Conservation (phyloP, 2,113 vertebrate species). For the Actinemys pallida region DNA sequence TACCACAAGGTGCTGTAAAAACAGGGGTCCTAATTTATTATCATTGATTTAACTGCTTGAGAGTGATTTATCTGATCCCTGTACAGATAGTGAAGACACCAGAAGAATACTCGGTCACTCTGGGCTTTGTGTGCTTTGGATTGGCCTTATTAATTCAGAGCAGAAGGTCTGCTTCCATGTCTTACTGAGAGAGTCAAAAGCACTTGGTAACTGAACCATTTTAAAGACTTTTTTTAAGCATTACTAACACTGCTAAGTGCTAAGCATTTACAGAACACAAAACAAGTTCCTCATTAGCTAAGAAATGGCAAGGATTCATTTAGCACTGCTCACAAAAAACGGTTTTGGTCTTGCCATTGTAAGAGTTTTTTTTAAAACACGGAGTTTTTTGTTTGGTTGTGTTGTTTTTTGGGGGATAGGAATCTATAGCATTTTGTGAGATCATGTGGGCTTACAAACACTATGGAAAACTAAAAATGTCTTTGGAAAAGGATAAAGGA, state of each 20-base stretch:
- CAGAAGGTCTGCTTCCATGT: constrained; percentile 54
- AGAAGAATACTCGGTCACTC: constrained; percentile 76
- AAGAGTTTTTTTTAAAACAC: neutral
- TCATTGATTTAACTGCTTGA: constrained; percentile 79
- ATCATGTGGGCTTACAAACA: constrained; percentile 18
- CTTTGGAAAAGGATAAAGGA: constrained; percentile 39
- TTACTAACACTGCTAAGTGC: constrained; percentile 62
- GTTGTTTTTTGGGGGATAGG: neutral
- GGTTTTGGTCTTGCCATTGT: neutral
- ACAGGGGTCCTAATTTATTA: constrained; percentile 81
- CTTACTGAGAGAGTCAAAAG: constrained; percentile 54
- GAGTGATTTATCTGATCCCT: constrained; percentile 83
- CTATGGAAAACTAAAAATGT: constrained; percentile 39
- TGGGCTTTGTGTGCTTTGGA: constrained; percentile 68
- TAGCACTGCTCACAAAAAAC: constrained; percentile 22
- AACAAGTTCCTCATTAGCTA: constrained; percentile 55
- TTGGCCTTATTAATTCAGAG: constrained; percentile 78
- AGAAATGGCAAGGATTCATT: constrained; percentile 31
- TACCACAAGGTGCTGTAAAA: constrained; percentile 71
- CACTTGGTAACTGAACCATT: constrained; percentile 53
- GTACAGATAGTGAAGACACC: constrained; percentile 74
- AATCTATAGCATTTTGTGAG: constrained; percentile 34
- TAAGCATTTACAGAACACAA: constrained; percentile 52
- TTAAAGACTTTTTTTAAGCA: constrained; percentile 26
- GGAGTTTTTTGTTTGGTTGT: neutral